Percentiles rank a stretch among this genome's conserved stretches.
These are phyloP conservation scores for Lamellibrachia satsuma DNA, from an alignment of 2,888 invertebrate genomes.

Conservation along the genomic window DNA sequence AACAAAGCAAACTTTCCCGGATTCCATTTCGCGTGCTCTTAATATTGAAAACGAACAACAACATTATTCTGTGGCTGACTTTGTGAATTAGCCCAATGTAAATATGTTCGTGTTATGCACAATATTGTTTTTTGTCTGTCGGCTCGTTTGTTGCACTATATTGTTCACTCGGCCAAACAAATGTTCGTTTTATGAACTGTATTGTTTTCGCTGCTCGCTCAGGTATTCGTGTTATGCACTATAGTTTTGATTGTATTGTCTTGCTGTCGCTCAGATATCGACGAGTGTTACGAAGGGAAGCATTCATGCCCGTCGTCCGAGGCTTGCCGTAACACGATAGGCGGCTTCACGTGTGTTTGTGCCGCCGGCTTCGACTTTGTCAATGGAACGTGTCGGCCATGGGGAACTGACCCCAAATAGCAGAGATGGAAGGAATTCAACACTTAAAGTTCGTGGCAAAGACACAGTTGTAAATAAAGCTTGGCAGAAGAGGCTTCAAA, in stretches of 20 bases:
- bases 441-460: not conserved
- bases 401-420: not conserved
- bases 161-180: no score
- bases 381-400: not conserved
- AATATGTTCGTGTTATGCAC: no score
- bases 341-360: constrained; percentile 12
- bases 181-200: constrained; percentile 18
- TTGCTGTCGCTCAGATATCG: constrained; percentile 22
- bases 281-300: constrained; percentile 30
- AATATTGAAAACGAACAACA: not conserved
- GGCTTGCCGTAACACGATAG: not conserved
- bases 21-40: not conserved
- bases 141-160: no score
- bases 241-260: not conserved
- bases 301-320: constrained; percentile 7
- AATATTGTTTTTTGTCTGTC: no score
- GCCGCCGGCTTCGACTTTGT: not conserved
- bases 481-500: no score
- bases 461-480: not conserved
- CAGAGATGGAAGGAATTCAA: not conserved
- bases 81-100: no score
- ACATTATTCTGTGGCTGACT: no score
- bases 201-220: not conserved
- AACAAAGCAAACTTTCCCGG: not conserved
- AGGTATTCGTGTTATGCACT: not conserved